Evolutionary conservation across 2,797 vertebrate genomes (phyloP).

Genomic region (Arvicola amphibius): DNA sequence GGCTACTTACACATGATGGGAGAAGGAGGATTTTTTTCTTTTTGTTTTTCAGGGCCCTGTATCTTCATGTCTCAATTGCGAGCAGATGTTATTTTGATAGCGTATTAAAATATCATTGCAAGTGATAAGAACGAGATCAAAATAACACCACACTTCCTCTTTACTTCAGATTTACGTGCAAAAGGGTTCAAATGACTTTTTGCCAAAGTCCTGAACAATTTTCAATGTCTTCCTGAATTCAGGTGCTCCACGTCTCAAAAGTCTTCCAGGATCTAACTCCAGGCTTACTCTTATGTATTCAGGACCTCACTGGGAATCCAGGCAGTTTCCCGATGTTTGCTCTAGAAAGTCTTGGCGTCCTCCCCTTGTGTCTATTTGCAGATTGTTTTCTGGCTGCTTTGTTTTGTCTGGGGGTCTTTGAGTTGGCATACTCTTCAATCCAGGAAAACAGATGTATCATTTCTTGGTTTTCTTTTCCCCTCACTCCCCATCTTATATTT

Average conservation of each 20-base stretch:
- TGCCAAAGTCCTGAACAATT: not conserved
- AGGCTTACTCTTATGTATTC: not conserved
- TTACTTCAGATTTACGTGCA: not conserved
- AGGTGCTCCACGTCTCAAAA: not conserved
- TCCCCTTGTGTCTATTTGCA: slow-evolving; percentile 11
- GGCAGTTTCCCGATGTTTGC: slow-evolving; percentile 23
- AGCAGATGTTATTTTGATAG: slow-evolving; percentile 28
- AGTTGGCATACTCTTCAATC: not conserved
- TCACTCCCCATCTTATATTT: not conserved
- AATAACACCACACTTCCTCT: not conserved
- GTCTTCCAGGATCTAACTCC: not conserved
- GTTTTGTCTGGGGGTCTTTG: not conserved
- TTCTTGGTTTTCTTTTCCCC: slow-evolving; percentile 17
- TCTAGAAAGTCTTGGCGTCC: not conserved
- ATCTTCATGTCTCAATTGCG: slow-evolving; percentile 21
- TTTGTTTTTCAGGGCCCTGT: not conserved
- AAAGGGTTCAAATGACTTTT: slow-evolving; percentile 15
- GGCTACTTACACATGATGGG: not conserved
- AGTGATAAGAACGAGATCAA: slow-evolving; percentile 9
- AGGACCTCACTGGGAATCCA: not conserved
- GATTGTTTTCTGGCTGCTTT: not conserved
- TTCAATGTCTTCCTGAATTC: not conserved
- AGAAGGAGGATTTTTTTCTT: slow-evolving; percentile 18
- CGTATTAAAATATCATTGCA: slow-evolving; percentile 5
- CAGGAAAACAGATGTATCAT: not conserved